A percentile compares a stretch with the other conserved stretches of the same genome.
These are phyloP conservation scores for Ectemnius lituratus DNA, from an alignment of 2,888 invertebrate genomes.

Conservation along the genomic window DNA sequence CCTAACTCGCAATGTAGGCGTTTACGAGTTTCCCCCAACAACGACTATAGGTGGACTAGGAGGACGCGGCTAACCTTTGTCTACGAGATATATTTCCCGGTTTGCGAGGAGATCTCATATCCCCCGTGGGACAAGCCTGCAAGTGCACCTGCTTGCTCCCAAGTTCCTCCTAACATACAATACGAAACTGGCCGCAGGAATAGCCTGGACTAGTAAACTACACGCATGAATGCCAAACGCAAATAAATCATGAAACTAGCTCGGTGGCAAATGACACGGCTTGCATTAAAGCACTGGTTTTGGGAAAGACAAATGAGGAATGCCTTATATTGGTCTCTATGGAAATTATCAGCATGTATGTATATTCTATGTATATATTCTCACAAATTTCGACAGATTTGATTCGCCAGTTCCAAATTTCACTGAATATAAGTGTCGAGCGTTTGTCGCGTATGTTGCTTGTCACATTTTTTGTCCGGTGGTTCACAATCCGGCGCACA, in stretches of 20 bases:
- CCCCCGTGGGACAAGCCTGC: slow-evolving; percentile 52
- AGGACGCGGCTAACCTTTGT: slow-evolving; percentile 51
- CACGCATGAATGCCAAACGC: slow-evolving; percentile 20
- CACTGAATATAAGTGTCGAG: neutral
- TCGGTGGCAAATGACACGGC: neutral
- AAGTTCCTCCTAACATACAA: slow-evolving; percentile 59
- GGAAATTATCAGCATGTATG: no score
- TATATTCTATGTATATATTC: no score
- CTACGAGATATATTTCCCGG: slow-evolving; percentile 55
- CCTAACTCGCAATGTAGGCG: slow-evolving; percentile 36
- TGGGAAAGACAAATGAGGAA: no score
- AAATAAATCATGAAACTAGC: slow-evolving; percentile 22
- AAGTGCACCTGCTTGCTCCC: slow-evolving; percentile 61
- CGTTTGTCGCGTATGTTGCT: no score
- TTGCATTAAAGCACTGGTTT: slow-evolving; percentile 28
- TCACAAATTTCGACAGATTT: no score
- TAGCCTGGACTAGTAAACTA: slow-evolving; percentile 20
- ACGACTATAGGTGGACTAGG: no score
- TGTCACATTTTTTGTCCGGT: no score
- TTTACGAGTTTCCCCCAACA: slow-evolving; percentile 52
- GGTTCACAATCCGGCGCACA: slow-evolving; percentile 1
- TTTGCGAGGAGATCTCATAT: slow-evolving; percentile 56
- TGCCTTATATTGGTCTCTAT: no score
- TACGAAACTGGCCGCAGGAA: slow-evolving; percentile 14
- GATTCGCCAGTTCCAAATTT: neutral